Evolutionary conservation across 1,140 invertebrate genomes (phyloP), one percentile per base, ranked within the genome.

Genomic region (Pseudachorutes palmiensis): DNA sequence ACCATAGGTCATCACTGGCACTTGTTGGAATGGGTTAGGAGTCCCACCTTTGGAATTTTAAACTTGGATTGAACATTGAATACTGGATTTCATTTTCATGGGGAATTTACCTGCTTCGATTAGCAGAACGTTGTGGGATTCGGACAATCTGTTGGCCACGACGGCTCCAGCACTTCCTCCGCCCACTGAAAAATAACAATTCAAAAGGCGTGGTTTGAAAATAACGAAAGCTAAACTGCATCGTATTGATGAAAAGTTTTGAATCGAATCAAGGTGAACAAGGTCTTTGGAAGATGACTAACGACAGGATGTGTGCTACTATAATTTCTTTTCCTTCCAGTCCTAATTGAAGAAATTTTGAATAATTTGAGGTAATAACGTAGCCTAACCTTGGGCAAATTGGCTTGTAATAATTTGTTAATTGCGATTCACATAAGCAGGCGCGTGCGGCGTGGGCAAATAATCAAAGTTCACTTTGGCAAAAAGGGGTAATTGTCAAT

Each of bases 161-260:
- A 55, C 51, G 24, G 51, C 51, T 55, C 51, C 51, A 55, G 51
- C 51, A 55, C 51, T 55, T 26, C 51, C 51, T 14, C 51, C 51
- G 9, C 51, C 51, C 9, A 55, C 51, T 55, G n/a, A n/a, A n/a
- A n/a, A n/a, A n/a, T 9, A 41, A 19, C 5, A 41, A 41, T 9
- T 41, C 36, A 41, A 41, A 9, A 19, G 36, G 36, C 19, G 5
- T 5, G 5, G 36, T 41, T 19, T 19, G 19, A 41, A 19, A 41
- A 41, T 41, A 41, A 41, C 19, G 5, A 41, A 41, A 9, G 36
- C 5, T 41, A 41, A 41, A 41, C 36, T 9, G 19, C 36, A 41
- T 9, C 36, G 36, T 19, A 9, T 41, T 5, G 5, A 9, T 41
- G 5, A 19, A 41, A 41, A 41, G 5, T 9, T 41, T 41, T 41